Base-by-base conservation (phyloP, 2,888 invertebrate genomes). In the Craniophora ligustri region DNA sequence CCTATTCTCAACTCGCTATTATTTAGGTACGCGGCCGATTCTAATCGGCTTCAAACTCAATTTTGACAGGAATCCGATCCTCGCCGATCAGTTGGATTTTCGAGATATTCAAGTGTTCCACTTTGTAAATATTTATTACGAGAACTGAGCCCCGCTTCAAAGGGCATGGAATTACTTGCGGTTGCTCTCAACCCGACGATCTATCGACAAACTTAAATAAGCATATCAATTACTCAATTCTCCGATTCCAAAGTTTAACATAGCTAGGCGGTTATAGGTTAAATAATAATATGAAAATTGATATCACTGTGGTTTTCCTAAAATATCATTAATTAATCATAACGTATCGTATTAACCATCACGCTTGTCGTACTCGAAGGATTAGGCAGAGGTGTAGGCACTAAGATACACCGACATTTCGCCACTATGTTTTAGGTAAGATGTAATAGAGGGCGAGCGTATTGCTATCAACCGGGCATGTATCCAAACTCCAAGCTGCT, bases 21-120 rank as follows among this genome's bases (percentile, higher is more conserved):
- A n/a, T n/a, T n/a, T n/a, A n/a, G n/a, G n/a, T 28, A n/a, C 38
- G 31, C 42, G 15, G 26, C 7, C 28, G 10, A 39, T 34, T 19
- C 26, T 42, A 60, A 67, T n/a, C n/a, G n/a, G 5, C 32, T 59
- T 49, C 23, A 39, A 67, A 47, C 21, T 31, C 28, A 53, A 39
- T 58, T 60, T 49, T 31, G 62, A 59, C 62, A 45, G 44, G 42
- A 61, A 47, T 63, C 35, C 44, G 5, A 63, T 54, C 15, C 14
- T 13, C 11, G 5, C n/a, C 13, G n/a, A 41, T 30, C 16, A 14
- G 16, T 6, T 5, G 13, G 60, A 44, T 30, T 5, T 54, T 66
- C 14, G 4, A 32, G 32, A 40, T 44, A 47, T 35, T 26, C 19
- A 30, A 21, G 28, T 26, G 19, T 47, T 67, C 2, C 36, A 46